Evolutionary conservation across 1,140 invertebrate species (phyloP).

Genomic region (Metopolophium dirhodum): DNA sequence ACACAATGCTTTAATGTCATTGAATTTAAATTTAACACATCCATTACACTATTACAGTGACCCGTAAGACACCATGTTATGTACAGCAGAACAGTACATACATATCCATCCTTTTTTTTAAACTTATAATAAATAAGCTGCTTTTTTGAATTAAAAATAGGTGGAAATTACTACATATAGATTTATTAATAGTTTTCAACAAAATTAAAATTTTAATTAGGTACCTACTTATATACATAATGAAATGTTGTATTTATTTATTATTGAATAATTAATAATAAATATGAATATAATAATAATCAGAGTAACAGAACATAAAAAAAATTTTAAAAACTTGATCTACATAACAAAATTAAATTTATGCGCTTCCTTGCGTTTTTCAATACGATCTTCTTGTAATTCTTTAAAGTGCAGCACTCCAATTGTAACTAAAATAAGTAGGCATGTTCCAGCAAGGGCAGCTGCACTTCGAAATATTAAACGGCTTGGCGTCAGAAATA

Average conservation of each 20-base stretch:
- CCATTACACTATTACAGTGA: no score
- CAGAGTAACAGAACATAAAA: conserved; percentile 28
- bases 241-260: neutral
- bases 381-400: conserved; percentile 86
- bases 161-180: neutral
- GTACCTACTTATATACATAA: neutral
- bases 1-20: no score
- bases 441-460: conserved; percentile 85
- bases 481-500: conserved; percentile 96
- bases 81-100: no score
- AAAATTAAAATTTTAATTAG: neutral
- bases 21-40: no score
- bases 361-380: conserved; percentile 85
- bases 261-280: neutral
- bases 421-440: conserved; percentile 85
- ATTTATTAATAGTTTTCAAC: neutral
- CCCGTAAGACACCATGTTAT: no score
- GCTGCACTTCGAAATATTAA: conserved; percentile 90
- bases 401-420: conserved; percentile 92
- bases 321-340: conserved; percentile 56
- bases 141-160: neutral
- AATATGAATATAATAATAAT: conserved; percentile 45
- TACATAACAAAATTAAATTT: conserved; percentile 84
- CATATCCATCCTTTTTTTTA: neutral
- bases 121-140: neutral